These are phyloP conservation scores for Platichthys flesus DNA, from an alignment of 2,113 vertebrate species.

Conservation along the genomic window DNA sequence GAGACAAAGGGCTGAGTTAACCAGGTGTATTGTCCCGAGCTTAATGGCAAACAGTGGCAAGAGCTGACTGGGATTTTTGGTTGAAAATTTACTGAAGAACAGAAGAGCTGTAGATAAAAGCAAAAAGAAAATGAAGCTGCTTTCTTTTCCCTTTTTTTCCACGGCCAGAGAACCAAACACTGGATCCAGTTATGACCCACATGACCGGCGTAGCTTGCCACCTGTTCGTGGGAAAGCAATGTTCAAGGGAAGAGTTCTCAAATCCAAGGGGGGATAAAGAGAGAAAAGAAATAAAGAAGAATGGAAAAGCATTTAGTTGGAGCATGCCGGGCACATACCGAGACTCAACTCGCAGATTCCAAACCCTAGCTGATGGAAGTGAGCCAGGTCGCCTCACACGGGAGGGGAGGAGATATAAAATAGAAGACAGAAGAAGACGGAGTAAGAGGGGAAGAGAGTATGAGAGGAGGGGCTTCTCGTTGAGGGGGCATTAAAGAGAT, in stretches of 20 bases:
- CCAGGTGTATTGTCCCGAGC: constrained; percentile 56
- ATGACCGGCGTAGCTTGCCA: constrained; percentile 33
- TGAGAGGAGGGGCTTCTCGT: constrained; percentile 8
- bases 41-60: constrained; percentile 50
- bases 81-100: constrained; percentile 55
- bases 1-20: constrained; percentile 56
- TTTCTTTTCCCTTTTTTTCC: constrained; percentile 22
- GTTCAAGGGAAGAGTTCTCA: constrained; percentile 48
- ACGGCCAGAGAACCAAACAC: constrained; percentile 19
- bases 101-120: constrained; percentile 48
- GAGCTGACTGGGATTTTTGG: constrained; percentile 43
- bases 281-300: constrained; percentile 55
- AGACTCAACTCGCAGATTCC: constrained; percentile 58
- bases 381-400: constrained; percentile 61
- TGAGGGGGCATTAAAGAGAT: constrained; percentile 52
- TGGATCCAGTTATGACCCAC: constrained; percentile 8
- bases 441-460: constrained; percentile 52
- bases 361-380: constrained; percentile 67
- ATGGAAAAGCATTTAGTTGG: constrained; percentile 67
- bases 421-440: constrained; percentile 71
- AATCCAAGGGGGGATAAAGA: constrained; percentile 53
- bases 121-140: constrained; percentile 20
- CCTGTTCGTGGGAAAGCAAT: constrained; percentile 63
- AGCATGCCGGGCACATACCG: constrained; percentile 63
- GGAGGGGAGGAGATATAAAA: constrained; percentile 58